These are phyloP conservation scores for Apteryx mantelli DNA, from an alignment of 2,113 vertebrate species.

Conservation along the genomic window DNA sequence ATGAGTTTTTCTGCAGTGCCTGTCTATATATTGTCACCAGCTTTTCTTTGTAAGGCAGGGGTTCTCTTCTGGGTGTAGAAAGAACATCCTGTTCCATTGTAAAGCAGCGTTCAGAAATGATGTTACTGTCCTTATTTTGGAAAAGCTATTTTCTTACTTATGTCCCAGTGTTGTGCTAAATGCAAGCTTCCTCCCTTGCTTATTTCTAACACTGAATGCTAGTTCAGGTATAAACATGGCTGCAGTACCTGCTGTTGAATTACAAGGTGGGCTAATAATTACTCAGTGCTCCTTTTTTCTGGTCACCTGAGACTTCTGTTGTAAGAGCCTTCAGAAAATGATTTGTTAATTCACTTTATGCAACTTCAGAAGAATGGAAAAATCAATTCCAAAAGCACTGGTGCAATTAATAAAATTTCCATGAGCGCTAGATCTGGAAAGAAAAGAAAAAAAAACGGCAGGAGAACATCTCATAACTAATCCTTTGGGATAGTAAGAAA, in stretches of 20 bases:
- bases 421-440: neutral
- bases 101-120: neutral
- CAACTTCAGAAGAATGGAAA: neutral
- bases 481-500: neutral
- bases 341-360: neutral
- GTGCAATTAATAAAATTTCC: neutral
- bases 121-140: neutral
- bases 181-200: neutral
- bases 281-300: neutral
- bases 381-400: neutral
- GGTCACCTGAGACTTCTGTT: neutral
- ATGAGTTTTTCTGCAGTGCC: neutral
- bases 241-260: neutral
- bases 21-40: neutral
- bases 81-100: neutral
- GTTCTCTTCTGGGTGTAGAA: neutral
- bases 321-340: neutral
- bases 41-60: neutral
- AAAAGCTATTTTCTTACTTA: neutral
- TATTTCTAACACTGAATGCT: neutral
- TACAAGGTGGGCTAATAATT: neutral
- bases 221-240: neutral
- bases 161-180: neutral
- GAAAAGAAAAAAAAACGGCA: neutral
- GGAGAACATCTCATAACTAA: no score